Conservation (phyloP, 2,797 vertebrate genomes). For the Furcifer pardalis region DNA sequence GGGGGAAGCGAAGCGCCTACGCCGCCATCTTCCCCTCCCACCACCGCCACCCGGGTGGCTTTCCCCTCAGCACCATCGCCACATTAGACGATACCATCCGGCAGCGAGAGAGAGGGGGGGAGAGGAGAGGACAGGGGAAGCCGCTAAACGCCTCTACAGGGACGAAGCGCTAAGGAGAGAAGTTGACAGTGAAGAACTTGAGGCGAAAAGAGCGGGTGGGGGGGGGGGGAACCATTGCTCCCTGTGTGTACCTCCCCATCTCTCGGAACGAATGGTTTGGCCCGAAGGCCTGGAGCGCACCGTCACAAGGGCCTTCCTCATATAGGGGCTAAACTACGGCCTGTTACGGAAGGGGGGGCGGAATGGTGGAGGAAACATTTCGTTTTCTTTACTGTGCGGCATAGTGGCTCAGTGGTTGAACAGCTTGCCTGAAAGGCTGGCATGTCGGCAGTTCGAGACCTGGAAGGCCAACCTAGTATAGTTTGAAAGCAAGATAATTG, state of each 20-base stretch:
- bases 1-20: accelerated
- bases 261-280: conserved; percentile 13
- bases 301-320: accelerated
- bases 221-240: accelerated
- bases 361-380: too few species aligned
- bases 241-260: not conserved
- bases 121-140: too few species aligned
- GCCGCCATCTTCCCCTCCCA: conserved; percentile 84
- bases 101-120: accelerated
- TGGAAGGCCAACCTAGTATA: too few species aligned
- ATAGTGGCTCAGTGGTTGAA: too few species aligned
- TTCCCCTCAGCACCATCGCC: conserved; percentile 53
- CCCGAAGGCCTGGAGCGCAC: accelerated
- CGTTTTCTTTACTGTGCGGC: too few species aligned
- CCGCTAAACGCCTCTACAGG: accelerated
- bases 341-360: too few species aligned
- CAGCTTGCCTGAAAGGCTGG: too few species aligned
- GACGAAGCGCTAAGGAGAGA: accelerated
- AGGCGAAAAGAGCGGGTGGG: accelerated
- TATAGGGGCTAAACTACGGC: too few species aligned
- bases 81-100: conserved; percentile 43
- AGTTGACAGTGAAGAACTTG: too few species aligned
- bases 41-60: not conserved
- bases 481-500: too few species aligned
- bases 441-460: too few species aligned